Evolutionary conservation across 2,797 vertebrate genomes (phyloP).

Genomic region (Labeo calbasu): DNA sequence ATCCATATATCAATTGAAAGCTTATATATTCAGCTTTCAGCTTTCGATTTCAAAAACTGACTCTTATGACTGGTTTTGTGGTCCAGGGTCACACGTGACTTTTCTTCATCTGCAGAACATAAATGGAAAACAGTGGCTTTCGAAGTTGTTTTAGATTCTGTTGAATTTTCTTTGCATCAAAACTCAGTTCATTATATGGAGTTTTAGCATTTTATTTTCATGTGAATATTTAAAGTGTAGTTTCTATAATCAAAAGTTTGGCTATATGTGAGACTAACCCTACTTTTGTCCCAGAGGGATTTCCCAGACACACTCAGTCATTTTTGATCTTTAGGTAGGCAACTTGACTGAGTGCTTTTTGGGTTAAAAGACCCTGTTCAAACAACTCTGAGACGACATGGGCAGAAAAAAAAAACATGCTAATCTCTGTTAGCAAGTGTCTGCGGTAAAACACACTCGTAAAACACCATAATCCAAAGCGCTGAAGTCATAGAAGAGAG

Average conservation of each 20-base stretch:
- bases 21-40: too few relatives aligned
- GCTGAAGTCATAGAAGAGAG: constrained; percentile 27
- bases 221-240: not conserved
- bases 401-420: constrained; percentile 13
- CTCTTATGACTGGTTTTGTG: too few relatives aligned
- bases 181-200: too few relatives aligned
- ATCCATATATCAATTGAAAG: too few relatives aligned
- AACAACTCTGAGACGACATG: constrained; percentile 38
- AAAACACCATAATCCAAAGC: constrained; percentile 14
- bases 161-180: not conserved
- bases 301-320: constrained; percentile 69
- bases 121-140: not conserved
- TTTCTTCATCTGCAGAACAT: not conserved
- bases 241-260: not conserved
- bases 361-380: constrained; percentile 67
- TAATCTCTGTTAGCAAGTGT: constrained; percentile 47
- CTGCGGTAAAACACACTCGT: constrained; percentile 7
- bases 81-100: too few relatives aligned
- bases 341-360: constrained; percentile 67
- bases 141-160: not conserved
- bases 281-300: constrained; percentile 69
- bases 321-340: constrained; percentile 73
- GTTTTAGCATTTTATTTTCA: not conserved
- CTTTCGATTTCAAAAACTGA: too few relatives aligned
- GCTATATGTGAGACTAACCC: not conserved